Evolutionary conservation across 1,140 invertebrate species (phyloP).

Genomic region (Theocolax elegans): DNA sequence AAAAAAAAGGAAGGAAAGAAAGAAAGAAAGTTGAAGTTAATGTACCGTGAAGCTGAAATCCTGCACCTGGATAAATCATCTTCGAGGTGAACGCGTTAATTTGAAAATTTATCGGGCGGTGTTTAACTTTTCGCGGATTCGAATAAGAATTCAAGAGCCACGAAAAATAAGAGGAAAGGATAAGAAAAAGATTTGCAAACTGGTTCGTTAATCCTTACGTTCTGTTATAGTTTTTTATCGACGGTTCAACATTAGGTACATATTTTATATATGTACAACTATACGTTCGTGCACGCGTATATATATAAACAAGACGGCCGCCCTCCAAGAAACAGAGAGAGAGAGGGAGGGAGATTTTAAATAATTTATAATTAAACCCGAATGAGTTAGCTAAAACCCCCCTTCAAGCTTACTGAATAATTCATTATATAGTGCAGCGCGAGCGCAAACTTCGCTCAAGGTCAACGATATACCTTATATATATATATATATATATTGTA

Average conservation of each 20-base stretch:
- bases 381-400: slow-evolving; percentile 39
- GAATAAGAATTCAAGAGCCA: no score
- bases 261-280: no score
- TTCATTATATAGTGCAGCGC: slow-evolving; percentile 28
- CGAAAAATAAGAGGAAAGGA: no score
- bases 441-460: background rate
- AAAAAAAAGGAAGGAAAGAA: background rate
- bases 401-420: slow-evolving; percentile 33
- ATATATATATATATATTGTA: no score
- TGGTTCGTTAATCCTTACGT: slow-evolving; percentile 18
- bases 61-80: no score
- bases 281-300: no score
- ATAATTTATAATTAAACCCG: slow-evolving; percentile 41
- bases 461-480: slow-evolving; percentile 6
- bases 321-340: no score
- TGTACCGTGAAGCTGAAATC: background rate
- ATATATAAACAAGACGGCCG: slow-evolving; percentile 26
- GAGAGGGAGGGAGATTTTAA: no score
- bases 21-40: background rate
- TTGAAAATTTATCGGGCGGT: no score
- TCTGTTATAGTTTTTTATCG: slow-evolving; percentile 19
- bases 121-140: background rate
- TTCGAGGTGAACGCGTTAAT: no score
- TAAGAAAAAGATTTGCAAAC: no score
- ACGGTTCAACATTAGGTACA: slow-evolving; percentile 32